A percentile compares a stretch with the other conserved stretches of the same genome.
phyloP scores from a whole-genome alignment of 2,888 invertebrate species.

The Zelleria hepariella region DNA sequence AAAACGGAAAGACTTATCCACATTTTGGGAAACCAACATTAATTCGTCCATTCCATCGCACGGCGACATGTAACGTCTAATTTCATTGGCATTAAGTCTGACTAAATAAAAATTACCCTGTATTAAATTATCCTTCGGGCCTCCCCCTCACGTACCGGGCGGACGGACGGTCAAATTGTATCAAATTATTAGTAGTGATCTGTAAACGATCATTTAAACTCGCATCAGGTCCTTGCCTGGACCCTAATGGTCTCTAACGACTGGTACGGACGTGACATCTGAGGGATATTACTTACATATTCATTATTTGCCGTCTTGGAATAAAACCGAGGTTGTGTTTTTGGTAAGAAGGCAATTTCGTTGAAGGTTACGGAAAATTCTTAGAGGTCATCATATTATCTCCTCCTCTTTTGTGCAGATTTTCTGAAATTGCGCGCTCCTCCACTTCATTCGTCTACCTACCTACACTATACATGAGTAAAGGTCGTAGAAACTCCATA shows the following conservation, averaged over 20 bases:
- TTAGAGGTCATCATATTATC: no score
- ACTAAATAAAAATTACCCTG: background rate
- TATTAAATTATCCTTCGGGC: slow-evolving; percentile 1
- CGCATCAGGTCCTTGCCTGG: slow-evolving; percentile 23
- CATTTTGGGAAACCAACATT: background rate
- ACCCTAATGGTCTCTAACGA: slow-evolving; percentile 12
- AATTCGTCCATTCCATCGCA: background rate
- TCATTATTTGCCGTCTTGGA: slow-evolving; percentile 1
- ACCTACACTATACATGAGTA: no score
- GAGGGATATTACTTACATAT: slow-evolving; percentile 9
- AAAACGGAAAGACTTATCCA: background rate
- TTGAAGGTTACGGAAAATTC: no score
- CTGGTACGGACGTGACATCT: slow-evolving; percentile 20
- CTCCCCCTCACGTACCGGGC: slow-evolving; percentile 8
- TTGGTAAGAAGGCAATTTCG: no score
- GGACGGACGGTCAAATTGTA: slow-evolving; percentile 6
- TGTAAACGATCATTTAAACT: slow-evolving; percentile 32
- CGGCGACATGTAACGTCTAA: background rate
- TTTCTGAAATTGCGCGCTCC: no score
- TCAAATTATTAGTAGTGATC: slow-evolving; percentile 13
- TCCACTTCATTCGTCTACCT: no score
- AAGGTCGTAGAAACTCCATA: no score
- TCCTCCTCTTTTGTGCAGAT: no score
- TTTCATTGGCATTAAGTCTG: background rate
- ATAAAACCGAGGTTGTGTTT: background rate